phyloP scores from a whole-genome alignment of 2,888 invertebrate genomes.

The Leucania comma region DNA sequence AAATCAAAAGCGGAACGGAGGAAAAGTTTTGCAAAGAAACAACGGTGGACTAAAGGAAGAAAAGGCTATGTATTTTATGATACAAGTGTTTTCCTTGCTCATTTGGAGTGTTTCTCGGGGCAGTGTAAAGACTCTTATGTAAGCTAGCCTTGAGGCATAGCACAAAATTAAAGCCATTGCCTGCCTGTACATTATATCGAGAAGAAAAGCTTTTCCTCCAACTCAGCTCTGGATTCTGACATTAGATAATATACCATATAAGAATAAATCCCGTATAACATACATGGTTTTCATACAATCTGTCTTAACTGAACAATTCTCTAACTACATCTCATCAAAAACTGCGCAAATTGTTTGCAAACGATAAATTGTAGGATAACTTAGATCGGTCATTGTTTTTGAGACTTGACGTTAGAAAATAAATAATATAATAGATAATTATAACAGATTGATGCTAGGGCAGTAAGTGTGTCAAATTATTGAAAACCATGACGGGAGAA shows the following conservation, averaged over 20 bases:
- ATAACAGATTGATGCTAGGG: conserved; percentile 33
- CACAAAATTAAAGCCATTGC: conserved; percentile 37
- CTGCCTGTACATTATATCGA: conserved; percentile 26
- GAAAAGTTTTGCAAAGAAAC: conserved; percentile 61
- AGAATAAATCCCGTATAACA: conserved; percentile 54
- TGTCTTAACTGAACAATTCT: conserved; percentile 45
- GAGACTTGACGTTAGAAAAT: conserved; percentile 47
- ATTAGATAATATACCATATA: conserved; percentile 53
- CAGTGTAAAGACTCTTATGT: conserved; percentile 32
- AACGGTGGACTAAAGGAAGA: neutral
- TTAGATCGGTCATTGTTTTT: conserved; percentile 46
- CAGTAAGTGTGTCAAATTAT: conserved; percentile 49
- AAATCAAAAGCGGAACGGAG: conserved; percentile 64
- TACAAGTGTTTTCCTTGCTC: conserved; percentile 22
- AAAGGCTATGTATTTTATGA: conserved; percentile 19
- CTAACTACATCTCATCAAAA: conserved; percentile 59
- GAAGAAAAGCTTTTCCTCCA: conserved; percentile 51
- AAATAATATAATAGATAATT: conserved; percentile 27
- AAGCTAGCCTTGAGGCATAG: conserved; percentile 32
- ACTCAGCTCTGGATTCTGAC: conserved; percentile 37
- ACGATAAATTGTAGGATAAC: conserved; percentile 61
- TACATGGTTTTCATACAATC: conserved; percentile 63
- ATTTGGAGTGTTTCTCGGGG: conserved; percentile 36
- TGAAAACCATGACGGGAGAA: conserved; percentile 73
- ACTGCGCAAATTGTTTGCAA: conserved; percentile 42